Percentiles rank a stretch among this genome's conserved stretches.
Evolutionary conservation across 2,113 vertebrate genomes (phyloP).

Genomic region (Danionella cerebrum): DNA sequence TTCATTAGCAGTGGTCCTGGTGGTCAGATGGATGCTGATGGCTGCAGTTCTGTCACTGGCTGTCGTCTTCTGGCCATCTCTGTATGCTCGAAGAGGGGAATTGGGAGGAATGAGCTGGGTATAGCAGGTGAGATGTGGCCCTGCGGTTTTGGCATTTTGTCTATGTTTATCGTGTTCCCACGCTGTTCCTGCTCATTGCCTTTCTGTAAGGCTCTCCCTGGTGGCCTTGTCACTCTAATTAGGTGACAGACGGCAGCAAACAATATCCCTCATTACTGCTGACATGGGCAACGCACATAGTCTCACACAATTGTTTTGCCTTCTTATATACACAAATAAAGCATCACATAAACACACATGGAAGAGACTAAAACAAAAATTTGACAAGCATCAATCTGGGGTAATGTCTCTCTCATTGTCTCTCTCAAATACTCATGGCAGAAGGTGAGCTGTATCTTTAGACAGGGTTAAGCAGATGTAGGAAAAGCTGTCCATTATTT

Average conservation of each 20-base stretch:
- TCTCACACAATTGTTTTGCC: conserved; percentile 13
- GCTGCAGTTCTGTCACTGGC: conserved; percentile 21
- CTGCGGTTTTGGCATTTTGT: conserved; percentile 19
- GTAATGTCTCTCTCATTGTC: not conserved
- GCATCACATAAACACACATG: not conserved
- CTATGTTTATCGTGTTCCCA: conserved; percentile 36
- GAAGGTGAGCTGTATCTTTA: not conserved
- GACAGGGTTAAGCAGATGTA: conserved; percentile 9
- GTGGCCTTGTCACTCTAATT: conserved; percentile 51
- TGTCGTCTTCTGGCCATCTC: not conserved
- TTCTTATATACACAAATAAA: conserved; percentile 26
- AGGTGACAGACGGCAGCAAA: conserved; percentile 46
- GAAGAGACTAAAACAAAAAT: conserved; percentile 16
- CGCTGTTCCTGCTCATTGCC: conserved; percentile 34
- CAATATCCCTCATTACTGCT: conserved; percentile 46
- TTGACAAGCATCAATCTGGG: not conserved
- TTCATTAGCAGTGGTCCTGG: conserved; percentile 22
- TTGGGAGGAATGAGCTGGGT: conserved; percentile 24
- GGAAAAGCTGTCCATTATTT: conserved; percentile 20
- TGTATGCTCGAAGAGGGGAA: conserved; percentile 13
- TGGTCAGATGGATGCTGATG: conserved; percentile 23
- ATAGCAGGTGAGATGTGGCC: conserved; percentile 27
- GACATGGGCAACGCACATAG: conserved; percentile 29
- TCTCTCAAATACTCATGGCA: not conserved
- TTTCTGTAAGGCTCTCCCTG: conserved; percentile 32